These are phyloP conservation scores for Metalampra italica DNA, from an alignment of 2,888 invertebrate genomes.

Conservation along the genomic window DNA sequence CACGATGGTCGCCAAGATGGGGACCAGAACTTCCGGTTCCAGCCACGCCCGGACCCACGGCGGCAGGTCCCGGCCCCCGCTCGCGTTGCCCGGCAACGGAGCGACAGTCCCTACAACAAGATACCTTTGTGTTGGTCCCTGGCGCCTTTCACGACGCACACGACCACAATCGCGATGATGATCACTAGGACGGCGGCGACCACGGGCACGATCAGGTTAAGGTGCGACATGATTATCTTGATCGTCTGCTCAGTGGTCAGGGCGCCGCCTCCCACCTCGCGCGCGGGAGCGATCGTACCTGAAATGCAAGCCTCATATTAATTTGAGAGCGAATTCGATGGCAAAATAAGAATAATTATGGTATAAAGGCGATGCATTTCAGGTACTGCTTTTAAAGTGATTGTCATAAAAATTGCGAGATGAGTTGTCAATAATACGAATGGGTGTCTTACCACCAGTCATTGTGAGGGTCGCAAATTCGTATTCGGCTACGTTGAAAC, in stretches of 20 bases:
- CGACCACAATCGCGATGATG: slow-evolving; percentile 94
- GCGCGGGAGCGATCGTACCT: slow-evolving; percentile 95
- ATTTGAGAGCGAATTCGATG: not conserved
- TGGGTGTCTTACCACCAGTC: slow-evolving; percentile 88
- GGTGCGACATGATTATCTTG: slow-evolving; percentile 92
- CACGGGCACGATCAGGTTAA: slow-evolving; percentile 96
- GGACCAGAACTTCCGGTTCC: slow-evolving; percentile 93
- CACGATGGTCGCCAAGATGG: slow-evolving; percentile 92
- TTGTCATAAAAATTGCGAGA: no score
- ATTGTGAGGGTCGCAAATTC: slow-evolving; percentile 96
- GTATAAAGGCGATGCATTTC: slow-evolving; percentile 68
- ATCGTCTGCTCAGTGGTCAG: slow-evolving; percentile 89
- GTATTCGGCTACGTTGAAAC: slow-evolving; percentile 96
- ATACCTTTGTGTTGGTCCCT: slow-evolving; percentile 92
- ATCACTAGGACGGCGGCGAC: slow-evolving; percentile 94
- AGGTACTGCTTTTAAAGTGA: slow-evolving; percentile 42
- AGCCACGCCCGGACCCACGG: slow-evolving; percentile 92
- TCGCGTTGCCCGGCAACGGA: slow-evolving; percentile 82
- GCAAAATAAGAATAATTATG: slow-evolving; percentile 9
- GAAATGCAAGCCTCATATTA: slow-evolving; percentile 80
- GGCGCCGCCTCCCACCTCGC: slow-evolving; percentile 84
- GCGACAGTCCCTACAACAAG: slow-evolving; percentile 85
- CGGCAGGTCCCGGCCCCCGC: slow-evolving; percentile 74
- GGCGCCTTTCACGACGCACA: slow-evolving; percentile 93
- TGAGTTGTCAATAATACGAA: slow-evolving; percentile 6